A percentile compares a stretch with the other conserved stretches of the same genome.
phyloP scores from a whole-genome alignment of 1,140 invertebrate species.

The Cyrtorhinus lividipennis region DNA sequence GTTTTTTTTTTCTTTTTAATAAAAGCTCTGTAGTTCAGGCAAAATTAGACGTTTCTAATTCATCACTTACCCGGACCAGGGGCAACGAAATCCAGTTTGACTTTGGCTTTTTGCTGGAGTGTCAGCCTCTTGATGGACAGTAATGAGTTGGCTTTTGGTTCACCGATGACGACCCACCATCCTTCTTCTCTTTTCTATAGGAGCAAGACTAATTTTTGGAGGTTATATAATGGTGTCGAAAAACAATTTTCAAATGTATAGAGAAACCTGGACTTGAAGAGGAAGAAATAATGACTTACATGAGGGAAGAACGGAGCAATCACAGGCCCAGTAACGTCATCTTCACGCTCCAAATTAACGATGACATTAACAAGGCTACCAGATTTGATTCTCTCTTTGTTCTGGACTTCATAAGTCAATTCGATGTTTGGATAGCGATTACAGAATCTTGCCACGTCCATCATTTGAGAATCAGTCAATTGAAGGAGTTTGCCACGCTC shows the following conservation, averaged over 20 bases:
- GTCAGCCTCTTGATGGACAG: conserved; percentile 92
- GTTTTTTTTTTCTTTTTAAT: not conserved
- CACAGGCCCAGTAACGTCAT: conserved; percentile 88
- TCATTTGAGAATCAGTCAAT: conserved; percentile 75
- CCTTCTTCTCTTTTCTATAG: conserved; percentile 63
- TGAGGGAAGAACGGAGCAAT: conserved; percentile 92
- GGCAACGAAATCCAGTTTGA: conserved; percentile 91
- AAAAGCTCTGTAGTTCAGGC: not conserved
- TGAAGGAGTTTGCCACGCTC: conserved; percentile 75
- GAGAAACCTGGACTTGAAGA: not conserved
- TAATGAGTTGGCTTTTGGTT: conserved; percentile 84
- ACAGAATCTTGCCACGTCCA: conserved; percentile 94
- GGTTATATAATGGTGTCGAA: no score
- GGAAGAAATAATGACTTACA: conserved; percentile 20
- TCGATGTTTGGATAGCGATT: conserved; percentile 99
- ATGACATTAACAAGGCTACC: conserved; percentile 71
- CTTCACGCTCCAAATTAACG: conserved; percentile 90
- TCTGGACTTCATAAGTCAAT: conserved; percentile 78
- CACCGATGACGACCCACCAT: conserved; percentile 99
- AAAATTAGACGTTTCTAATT: conserved; percentile 3
- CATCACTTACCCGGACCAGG: conserved; percentile 53
- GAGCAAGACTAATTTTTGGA: no score
- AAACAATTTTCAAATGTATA: no score
- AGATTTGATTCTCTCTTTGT: conserved; percentile 62
- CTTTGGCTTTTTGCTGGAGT: conserved; percentile 82